Conservation (phyloP, 1,140 invertebrate species). For the Lepidurus packardi region DNA sequence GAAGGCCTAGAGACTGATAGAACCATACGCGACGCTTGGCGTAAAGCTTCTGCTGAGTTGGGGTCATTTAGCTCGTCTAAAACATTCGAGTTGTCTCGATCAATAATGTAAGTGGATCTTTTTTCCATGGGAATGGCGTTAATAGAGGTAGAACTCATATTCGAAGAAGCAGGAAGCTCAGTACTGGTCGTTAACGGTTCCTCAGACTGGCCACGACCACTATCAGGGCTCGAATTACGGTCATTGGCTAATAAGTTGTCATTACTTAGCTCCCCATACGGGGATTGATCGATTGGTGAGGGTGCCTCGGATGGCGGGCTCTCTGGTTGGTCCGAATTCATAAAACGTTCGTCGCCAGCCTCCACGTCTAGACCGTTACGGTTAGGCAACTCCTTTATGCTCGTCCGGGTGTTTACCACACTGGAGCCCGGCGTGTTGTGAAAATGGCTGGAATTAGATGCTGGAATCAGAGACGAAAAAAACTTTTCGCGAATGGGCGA, state of each 20-base stretch:
- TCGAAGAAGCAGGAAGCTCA: neutral
- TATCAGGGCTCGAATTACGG: slow-evolving; percentile 27
- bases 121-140: neutral
- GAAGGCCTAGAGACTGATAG: neutral
- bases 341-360: neutral
- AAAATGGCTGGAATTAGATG: neutral
- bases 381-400: neutral
- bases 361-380: neutral
- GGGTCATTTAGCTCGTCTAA: slow-evolving; percentile 25
- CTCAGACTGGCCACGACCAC: slow-evolving; percentile 29
- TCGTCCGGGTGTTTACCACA: neutral
- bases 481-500: neutral
- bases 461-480: neutral
- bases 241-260: neutral
- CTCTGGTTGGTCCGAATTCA: neutral
- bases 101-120: slow-evolving; percentile 21
- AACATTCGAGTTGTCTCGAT: neutral
- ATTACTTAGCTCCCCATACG: neutral
- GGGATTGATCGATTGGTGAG: neutral
- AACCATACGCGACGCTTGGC: slow-evolving; percentile 14
- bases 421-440: neutral
- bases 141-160: slow-evolving; percentile 22
- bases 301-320: neutral
- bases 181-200: slow-evolving; percentile 29
- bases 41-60: slow-evolving; percentile 28